These are phyloP conservation scores for Cepphus grylle DNA, from an alignment of 2,113 vertebrate genomes.

Conservation along the genomic window DNA sequence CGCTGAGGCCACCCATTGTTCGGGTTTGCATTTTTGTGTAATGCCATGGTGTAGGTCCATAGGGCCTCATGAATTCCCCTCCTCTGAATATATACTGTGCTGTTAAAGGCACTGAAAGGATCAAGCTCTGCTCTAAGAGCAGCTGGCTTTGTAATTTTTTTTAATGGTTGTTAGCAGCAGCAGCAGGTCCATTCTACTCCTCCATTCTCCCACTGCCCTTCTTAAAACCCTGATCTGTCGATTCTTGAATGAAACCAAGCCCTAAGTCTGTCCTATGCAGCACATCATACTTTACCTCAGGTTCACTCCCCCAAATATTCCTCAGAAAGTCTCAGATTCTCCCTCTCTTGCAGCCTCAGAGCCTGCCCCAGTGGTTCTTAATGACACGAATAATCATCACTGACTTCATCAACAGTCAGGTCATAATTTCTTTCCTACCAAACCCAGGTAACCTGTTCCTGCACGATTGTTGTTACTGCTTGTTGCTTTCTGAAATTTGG, in stretches of 20 bases:
- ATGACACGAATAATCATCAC: background rate
- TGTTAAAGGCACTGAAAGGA: conserved; percentile 68
- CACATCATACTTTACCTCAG: conserved; percentile 13
- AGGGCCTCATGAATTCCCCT: conserved; percentile 66
- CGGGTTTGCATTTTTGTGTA: conserved; percentile 62
- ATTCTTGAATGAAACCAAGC: conserved; percentile 39
- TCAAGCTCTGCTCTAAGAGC: conserved; percentile 63
- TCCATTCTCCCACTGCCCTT: conserved; percentile 17
- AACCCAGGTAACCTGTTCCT: background rate
- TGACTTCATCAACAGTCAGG: background rate
- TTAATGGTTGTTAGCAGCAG: conserved; percentile 66
- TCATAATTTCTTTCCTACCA: background rate
- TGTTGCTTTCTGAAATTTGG: background rate
- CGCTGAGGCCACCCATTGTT: conserved; percentile 66
- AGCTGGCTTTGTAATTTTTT: conserved; percentile 69
- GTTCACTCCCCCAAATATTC: background rate
- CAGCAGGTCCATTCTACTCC: conserved; percentile 61
- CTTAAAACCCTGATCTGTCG: conserved; percentile 53
- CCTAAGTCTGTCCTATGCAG: background rate
- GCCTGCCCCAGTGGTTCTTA: background rate
- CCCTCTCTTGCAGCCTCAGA: background rate
- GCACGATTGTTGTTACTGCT: background rate
- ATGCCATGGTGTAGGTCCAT: conserved; percentile 67
- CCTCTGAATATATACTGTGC: conserved; percentile 68
- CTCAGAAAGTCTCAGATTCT: background rate